phyloP scores from a whole-genome alignment of 1,140 invertebrate species.

The Palaemon carinicauda region DNA sequence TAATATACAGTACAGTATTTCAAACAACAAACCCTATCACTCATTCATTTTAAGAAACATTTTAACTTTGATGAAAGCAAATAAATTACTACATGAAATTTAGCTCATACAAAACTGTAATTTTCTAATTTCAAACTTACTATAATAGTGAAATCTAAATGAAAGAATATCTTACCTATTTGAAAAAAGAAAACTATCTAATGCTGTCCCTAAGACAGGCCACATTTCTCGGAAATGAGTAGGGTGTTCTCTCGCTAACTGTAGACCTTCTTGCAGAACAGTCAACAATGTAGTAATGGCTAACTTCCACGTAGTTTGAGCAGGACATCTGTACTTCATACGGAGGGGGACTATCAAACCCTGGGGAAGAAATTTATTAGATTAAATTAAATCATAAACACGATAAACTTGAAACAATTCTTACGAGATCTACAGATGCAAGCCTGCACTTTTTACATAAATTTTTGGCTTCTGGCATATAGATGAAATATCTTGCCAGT shows the following conservation, averaged over 20 bases:
- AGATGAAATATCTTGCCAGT: too few relatives aligned
- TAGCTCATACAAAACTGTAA: too few relatives aligned
- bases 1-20: too few relatives aligned
- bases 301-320: slow-evolving; percentile 85
- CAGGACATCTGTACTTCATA: slow-evolving; percentile 84
- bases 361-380: not conserved
- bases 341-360: slow-evolving; percentile 72
- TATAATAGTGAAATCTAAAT: not conserved
- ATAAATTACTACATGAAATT: too few relatives aligned
- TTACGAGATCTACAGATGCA: not conserved
- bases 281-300: slow-evolving; percentile 81
- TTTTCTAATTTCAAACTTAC: too few relatives aligned
- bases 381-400: not conserved
- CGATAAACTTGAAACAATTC: not conserved
- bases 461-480: too few relatives aligned
- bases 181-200: slow-evolving; percentile 93
- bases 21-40: too few relatives aligned
- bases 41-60: not conserved
- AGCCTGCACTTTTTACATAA: too few relatives aligned
- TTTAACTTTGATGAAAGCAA: not conserved
- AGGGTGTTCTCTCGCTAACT: slow-evolving; percentile 81
- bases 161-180: slow-evolving; percentile 68
- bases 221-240: slow-evolving; percentile 80
- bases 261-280: slow-evolving; percentile 84
- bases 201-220: slow-evolving; percentile 82